Evolutionary conservation across 2,113 vertebrate genomes (phyloP).

Genomic region (Serinus canaria): DNA sequence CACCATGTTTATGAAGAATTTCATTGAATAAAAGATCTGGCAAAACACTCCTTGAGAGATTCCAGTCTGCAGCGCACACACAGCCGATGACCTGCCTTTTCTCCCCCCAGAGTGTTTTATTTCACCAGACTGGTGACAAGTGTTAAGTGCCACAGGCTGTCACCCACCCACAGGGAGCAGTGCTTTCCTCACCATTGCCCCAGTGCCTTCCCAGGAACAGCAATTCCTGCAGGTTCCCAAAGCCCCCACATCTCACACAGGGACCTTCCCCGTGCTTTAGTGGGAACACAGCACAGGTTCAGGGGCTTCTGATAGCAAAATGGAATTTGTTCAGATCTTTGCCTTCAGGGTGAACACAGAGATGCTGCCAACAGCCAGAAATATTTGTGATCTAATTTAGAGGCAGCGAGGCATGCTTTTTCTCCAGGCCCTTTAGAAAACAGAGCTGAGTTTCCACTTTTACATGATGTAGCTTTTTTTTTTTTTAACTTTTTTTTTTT

Average conservation of each 20-base stretch:
- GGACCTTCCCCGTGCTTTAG: background rate
- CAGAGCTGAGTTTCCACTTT: slow-evolving; percentile 38
- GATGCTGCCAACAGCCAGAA: slow-evolving; percentile 78
- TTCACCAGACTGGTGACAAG: background rate
- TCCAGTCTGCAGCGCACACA: background rate
- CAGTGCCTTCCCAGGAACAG: background rate
- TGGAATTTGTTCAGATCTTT: slow-evolving; percentile 74
- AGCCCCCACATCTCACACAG: background rate
- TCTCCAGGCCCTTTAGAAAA: slow-evolving; percentile 63
- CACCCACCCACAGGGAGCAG: background rate
- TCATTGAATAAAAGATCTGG: background rate
- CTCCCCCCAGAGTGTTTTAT: background rate
- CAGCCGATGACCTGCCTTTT: background rate
- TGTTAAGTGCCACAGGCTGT: background rate
- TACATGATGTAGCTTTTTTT: background rate
- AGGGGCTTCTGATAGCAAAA: slow-evolving; percentile 68
- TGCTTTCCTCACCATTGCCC: background rate
- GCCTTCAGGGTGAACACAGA: slow-evolving; percentile 71
- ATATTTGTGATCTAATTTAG: slow-evolving; percentile 85
- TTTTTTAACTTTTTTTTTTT: background rate
- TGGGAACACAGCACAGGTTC: slow-evolving; percentile 48
- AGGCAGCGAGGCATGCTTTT: slow-evolving; percentile 74
- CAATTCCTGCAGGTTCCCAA: background rate
- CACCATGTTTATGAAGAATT: background rate
- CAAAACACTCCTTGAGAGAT: background rate